Base-by-base conservation (phyloP, 2,113 vertebrate genomes). In the Ursus arctos region DNA sequence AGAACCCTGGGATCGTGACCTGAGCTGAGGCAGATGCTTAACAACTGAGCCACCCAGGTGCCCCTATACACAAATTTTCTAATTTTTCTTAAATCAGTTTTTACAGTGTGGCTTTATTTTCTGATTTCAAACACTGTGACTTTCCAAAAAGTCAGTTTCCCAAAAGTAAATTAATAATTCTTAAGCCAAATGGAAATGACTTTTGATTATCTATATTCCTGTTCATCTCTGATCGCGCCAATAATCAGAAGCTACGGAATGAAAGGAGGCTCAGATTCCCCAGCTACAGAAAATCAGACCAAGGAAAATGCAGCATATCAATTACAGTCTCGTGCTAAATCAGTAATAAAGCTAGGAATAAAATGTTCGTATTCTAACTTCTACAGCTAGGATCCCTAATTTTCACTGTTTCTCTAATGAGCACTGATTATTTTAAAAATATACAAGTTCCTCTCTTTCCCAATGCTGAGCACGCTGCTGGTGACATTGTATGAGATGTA, bases 281-380 rank as follows among this genome's bases (percentile, higher is more conserved):
- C 31, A 89, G 59, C 40, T 61, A 51, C 31, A 74, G 86, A 83
- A 92, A 92, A 82, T 36, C 95, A 96, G 82, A 36, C 36, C 16
- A 19, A 86, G 28, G 74, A 74, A 89, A 81, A 83, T 15, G n/a
- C 3, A 87, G 7, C 14, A 11, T 24, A 7, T 95, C 84, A 87
- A 13, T 90, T 95, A 51, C 16, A 24, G 31, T 81, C 61, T 83
- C 0, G 0, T 21, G 36, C 40, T 83, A 76, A 76, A 88, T 84
- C 49, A 92, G 43, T 61, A 90, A 76, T 69, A 90, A 94, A 87
- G n/a, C n/a, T 79, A 87, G 88, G 40, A 84, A 71, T 84, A 51
- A 90, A 81, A 53, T 18, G 21, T 88, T 92, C 57, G 47, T 26
- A 15, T 82, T 92, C 51, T 92, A 51, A 87, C 79, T 84, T 92